phyloP scores from a whole-genome alignment of 2,888 invertebrate species.

The Ochlodes sylvanus region DNA sequence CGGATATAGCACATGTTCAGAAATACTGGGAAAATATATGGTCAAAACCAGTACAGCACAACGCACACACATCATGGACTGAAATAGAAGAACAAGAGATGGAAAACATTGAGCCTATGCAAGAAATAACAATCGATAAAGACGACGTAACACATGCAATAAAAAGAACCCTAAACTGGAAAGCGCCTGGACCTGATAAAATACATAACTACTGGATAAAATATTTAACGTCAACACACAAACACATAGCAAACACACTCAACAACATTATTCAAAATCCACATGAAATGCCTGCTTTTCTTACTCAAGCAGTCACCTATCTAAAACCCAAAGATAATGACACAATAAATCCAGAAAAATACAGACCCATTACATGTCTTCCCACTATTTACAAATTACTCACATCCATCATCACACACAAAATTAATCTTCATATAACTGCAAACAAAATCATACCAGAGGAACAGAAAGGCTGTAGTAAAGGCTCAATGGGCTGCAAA shows the following conservation, averaged over 20 bases:
- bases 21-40: conserved; percentile 25
- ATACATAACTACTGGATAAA: conserved; percentile 38
- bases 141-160: conserved; percentile 19
- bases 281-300: conserved; percentile 20
- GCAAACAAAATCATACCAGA: conserved; percentile 12
- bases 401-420: conserved; percentile 24
- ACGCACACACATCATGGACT: conserved; percentile 19
- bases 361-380: conserved; percentile 44
- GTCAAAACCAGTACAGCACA: conserved; percentile 23
- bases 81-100: conserved; percentile 17
- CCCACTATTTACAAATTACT: conserved; percentile 24
- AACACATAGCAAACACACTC: conserved; percentile 18
- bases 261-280: conserved; percentile 20
- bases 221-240: conserved; percentile 22
- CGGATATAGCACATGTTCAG: conserved; percentile 1
- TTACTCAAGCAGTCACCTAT: conserved; percentile 33
- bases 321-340: conserved; percentile 28
- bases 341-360: conserved; percentile 45
- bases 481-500: conserved; percentile 29
- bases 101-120: conserved; percentile 10
- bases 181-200: conserved; percentile 36
- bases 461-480: conserved; percentile 23
- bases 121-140: conserved; percentile 15
- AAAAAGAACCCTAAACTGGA: conserved; percentile 34
- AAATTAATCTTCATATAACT: conserved; percentile 14